These are phyloP conservation scores for rat (Rattus norvegicus) DNA, from an alignment of 2,113 vertebrate genomes.

Conservation along the genomic window DNA sequence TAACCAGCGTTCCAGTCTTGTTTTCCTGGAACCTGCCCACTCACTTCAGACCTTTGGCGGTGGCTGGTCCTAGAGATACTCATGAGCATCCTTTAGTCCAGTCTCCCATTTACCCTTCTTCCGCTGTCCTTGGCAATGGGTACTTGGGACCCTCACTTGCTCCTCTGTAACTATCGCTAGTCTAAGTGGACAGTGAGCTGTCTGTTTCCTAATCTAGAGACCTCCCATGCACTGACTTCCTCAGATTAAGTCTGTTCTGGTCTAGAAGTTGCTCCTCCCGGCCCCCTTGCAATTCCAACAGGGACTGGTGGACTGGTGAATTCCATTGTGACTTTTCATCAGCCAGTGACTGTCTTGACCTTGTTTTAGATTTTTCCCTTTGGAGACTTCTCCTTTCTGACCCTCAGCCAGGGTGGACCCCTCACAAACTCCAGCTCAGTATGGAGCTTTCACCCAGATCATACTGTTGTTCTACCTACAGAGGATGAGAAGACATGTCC, in stretches of 20 bases:
- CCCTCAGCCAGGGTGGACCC: not conserved
- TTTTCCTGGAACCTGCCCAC: not conserved
- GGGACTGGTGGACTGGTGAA: too few species aligned
- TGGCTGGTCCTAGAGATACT: not conserved
- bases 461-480: not conserved
- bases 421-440: not conserved
- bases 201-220: not conserved
- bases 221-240: not conserved
- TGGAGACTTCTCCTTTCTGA: not conserved
- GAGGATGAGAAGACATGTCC: too few species aligned
- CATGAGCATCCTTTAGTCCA: not conserved
- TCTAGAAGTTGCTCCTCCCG: not conserved
- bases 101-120: not conserved
- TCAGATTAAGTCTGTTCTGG: not conserved
- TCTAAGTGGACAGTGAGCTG: not conserved
- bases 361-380: too few species aligned
- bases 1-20: not conserved
- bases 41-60: not conserved
- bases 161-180: not conserved
- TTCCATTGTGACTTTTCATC: not conserved
- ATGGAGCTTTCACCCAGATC: not conserved
- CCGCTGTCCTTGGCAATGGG: not conserved
- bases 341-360: not conserved
- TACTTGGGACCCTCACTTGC: not conserved
- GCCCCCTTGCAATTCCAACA: not conserved